Conservation (phyloP, 2,113 vertebrate species). For the Malurus elegans region DNA sequence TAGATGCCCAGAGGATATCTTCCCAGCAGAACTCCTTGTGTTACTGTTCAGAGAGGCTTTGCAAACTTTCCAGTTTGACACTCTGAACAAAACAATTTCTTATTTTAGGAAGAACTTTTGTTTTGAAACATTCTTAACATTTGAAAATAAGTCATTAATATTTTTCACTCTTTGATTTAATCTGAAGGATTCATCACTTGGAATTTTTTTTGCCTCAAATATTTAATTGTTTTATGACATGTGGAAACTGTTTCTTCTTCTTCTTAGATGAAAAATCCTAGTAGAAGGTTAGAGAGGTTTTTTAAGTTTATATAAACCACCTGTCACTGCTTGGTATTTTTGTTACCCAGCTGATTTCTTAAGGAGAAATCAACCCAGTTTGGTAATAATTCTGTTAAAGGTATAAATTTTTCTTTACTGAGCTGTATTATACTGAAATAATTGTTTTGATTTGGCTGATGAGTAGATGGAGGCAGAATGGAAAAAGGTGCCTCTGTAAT, state of each 20-base stretch:
- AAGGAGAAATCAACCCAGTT: not conserved
- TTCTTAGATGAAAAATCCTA: not conserved
- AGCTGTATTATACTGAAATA: not conserved
- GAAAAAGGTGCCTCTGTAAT: not conserved
- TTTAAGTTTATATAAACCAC: not conserved
- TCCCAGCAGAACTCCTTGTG: not conserved
- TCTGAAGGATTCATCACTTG: not conserved
- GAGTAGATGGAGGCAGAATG: not conserved
- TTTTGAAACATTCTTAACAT: not conserved
- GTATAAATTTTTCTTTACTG: not conserved
- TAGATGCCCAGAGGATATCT: not conserved
- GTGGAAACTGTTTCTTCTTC: not conserved
- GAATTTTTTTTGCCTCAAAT: not conserved
- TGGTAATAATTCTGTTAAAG: not conserved
- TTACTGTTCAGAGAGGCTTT: not conserved
- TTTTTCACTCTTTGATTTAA: not conserved
- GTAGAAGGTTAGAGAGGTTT: rapidly evolving
- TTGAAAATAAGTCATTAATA: not conserved
- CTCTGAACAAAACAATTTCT: not conserved
- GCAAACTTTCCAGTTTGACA: not conserved
- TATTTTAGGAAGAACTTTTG: not conserved
- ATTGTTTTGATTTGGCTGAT: not conserved
- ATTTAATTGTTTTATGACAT: not conserved
- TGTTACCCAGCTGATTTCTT: not conserved
- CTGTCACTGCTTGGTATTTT: not conserved